Evolutionary conservation across 2,113 vertebrate genomes (phyloP).

Genomic region (Prolemur simus): DNA sequence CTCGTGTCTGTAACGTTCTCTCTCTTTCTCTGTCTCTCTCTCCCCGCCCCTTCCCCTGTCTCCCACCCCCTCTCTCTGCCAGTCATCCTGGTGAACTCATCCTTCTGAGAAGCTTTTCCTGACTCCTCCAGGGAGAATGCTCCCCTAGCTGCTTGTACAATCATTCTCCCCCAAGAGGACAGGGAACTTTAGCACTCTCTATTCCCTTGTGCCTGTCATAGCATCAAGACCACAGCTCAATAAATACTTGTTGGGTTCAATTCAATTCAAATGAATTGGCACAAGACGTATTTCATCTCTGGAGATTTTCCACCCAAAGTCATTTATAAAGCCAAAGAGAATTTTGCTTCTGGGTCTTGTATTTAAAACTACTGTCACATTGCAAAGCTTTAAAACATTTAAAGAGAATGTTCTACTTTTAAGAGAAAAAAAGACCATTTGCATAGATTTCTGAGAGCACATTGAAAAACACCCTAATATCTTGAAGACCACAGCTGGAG

Average conservation of each 20-base stretch:
- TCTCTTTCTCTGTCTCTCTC: too few relatives aligned
- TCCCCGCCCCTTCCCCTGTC: too few relatives aligned
- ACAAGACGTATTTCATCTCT: conserved; percentile 1
- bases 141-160: neutral
- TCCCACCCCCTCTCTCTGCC: neutral
- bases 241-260: conserved; percentile 42
- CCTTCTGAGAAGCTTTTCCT: neutral
- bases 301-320: conserved; percentile 52
- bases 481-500: neutral
- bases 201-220: neutral
- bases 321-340: conserved; percentile 44
- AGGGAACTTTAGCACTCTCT: neutral
- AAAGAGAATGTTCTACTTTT: neutral
- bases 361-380: conserved; percentile 43
- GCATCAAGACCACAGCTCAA: conserved; percentile 38
- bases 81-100: neutral
- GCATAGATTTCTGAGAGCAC: neutral
- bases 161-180: neutral
- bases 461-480: neutral
- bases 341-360: conserved; percentile 42
- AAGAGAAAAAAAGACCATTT: neutral
- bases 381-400: neutral
- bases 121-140: neutral
- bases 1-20: neutral
- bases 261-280: conserved; percentile 47